Base-by-base conservation (phyloP, 2,888 invertebrate genomes). In the Plagiodera versicolora region DNA sequence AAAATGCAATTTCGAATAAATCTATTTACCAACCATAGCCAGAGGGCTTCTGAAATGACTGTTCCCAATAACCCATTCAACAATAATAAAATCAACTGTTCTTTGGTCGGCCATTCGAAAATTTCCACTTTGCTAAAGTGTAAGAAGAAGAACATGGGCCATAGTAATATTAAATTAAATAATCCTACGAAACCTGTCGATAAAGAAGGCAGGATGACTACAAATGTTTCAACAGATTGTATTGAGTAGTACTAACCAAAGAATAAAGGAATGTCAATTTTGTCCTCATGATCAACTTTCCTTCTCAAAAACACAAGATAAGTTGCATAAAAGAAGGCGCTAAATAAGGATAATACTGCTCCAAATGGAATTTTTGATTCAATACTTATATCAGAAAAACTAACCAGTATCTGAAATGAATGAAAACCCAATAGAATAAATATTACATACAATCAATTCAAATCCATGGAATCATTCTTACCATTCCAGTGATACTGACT, bases 231-330 rank as follows among this genome's bases (percentile, higher is more conserved):
- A 6, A 32, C 28, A 6, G 5, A 28, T 28, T 4, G 8, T 32
- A 11, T 32, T 32, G 3, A 11, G 11, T 32, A 32, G 32, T 39
- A 77, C 83, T 83, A 79, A 95, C 95, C 98, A 80, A 98, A 96
- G 81, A 98, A 94, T 83, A 98, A 86, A 56, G 95, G 93, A 73
- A 96, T 92, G 81, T 97, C 95, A 79, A 98, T 89, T 78, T 92
- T 92, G 74, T 96, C 95, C 77, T 96, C 95, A 75, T 92, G 91
- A 76, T 95, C 92, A 64, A 95, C 90, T 81, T 92, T 91, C 72
- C 90, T 85, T 70, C 92, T 86, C 56, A 96, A 86, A 75, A 95
- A 87, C 61, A 97, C 91, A 70, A 98, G 85, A 81, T 97, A 98
- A 53, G 90, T 82, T 3, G 98, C 92, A 81, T 97, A 97, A 75